Percentiles rank a stretch among this genome's conserved stretches.
phyloP scores from a whole-genome alignment of 2,113 vertebrate genomes.

The Leptocoma aspasia region DNA sequence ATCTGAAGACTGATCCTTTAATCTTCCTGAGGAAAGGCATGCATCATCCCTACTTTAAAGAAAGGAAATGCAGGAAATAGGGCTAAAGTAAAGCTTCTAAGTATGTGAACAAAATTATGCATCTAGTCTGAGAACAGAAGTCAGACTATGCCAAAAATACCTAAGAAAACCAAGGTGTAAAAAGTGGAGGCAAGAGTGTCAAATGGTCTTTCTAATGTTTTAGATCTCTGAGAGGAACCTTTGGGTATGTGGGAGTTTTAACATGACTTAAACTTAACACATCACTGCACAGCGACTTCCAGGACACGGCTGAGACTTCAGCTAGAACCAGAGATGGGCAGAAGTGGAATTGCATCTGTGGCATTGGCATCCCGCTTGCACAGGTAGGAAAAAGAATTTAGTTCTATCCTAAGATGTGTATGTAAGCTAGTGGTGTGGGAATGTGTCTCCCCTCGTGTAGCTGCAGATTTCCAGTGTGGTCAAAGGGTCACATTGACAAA shows the following conservation, averaged over 20 bases:
- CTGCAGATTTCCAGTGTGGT: neutral
- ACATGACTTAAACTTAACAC: neutral
- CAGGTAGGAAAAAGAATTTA: neutral
- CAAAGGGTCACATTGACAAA: neutral
- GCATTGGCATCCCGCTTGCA: neutral
- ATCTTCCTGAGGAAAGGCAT: neutral
- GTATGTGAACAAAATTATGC: neutral
- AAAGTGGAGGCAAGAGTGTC: neutral
- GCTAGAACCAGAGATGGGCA: neutral
- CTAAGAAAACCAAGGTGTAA: neutral
- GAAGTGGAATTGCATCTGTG: neutral
- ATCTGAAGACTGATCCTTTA: neutral
- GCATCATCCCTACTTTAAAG: neutral
- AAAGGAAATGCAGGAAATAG: neutral
- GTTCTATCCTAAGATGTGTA: neutral
- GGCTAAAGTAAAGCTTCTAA: neutral
- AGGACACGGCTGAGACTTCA: neutral
- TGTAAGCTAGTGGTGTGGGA: neutral
- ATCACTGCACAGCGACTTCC: neutral
- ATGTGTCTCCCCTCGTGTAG: neutral
- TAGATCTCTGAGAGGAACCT: neutral
- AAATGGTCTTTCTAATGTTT: neutral
- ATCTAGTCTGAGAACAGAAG: neutral
- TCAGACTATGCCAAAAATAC: neutral
- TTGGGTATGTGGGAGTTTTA: neutral